A percentile compares a stretch with the other conserved stretches of the same genome.
phyloP scores from a whole-genome alignment of 2,113 vertebrate genomes.

The Petaurus breviceps region DNA sequence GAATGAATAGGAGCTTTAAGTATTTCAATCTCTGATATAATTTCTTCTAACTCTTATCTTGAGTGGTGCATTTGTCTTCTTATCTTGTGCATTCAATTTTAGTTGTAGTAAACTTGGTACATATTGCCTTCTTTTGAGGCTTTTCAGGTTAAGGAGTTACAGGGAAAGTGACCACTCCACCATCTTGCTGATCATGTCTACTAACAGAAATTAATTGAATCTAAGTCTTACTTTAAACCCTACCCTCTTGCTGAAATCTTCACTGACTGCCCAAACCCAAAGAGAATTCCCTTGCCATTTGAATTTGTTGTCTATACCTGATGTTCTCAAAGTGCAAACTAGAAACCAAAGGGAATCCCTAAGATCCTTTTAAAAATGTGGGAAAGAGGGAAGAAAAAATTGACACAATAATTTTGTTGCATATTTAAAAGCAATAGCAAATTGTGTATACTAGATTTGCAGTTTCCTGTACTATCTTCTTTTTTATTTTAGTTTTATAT shows the following conservation, averaged over 20 bases:
- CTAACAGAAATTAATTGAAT: background rate
- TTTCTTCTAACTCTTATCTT: background rate
- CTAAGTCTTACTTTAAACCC: background rate
- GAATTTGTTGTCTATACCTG: background rate
- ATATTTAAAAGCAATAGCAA: no score
- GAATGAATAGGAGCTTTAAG: background rate
- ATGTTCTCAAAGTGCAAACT: background rate
- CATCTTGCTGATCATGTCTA: background rate
- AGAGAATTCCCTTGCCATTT: background rate
- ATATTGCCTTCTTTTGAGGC: background rate
- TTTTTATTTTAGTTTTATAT: no score
- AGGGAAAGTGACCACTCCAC: background rate
- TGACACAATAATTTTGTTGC: no score
- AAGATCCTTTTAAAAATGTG: background rate
- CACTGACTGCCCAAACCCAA: background rate
- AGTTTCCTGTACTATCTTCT: no score
- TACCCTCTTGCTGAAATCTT: background rate
- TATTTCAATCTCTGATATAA: background rate
- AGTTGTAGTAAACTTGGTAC: background rate
- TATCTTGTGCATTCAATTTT: background rate
- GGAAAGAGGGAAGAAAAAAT: no score
- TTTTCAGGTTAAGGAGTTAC: background rate
- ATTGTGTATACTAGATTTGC: no score
- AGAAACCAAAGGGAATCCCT: background rate
- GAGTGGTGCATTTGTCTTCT: background rate